phyloP scores from a whole-genome alignment of 2,888 invertebrate genomes.

The Ephialtes manifestator region DNA sequence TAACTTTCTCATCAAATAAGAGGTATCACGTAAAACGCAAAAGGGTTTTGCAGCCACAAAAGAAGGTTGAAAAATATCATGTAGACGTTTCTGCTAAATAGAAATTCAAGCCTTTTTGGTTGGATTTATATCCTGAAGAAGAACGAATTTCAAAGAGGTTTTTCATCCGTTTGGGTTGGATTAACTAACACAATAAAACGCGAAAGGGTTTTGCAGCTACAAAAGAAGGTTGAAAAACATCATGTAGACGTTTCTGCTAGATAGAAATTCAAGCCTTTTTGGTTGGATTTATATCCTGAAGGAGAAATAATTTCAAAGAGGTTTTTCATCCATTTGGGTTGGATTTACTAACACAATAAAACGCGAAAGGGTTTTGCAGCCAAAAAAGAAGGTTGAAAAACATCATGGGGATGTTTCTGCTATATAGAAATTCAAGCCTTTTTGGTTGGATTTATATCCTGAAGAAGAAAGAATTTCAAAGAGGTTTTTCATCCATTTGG shows the following conservation, averaged over 20 bases:
- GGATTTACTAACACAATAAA: neutral
- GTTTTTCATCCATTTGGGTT: no score
- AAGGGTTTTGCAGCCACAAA: neutral
- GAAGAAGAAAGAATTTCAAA: no score
- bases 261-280: neutral
- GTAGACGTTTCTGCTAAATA: neutral
- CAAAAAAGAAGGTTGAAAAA: neutral
- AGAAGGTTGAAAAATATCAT: neutral
- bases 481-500: no score
- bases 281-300: neutral
- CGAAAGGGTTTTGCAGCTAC: neutral
- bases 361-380: neutral
- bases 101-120: neutral
- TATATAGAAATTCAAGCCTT: neutral
- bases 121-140: neutral
- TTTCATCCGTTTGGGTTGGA: no score
- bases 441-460: neutral
- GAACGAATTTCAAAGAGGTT: no score
- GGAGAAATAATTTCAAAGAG: no score
- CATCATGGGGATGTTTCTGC: neutral
- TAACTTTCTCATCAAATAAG: slow-evolving; percentile 1
- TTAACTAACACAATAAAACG: neutral
- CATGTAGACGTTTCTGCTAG: neutral
- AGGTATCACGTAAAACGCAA: neutral
- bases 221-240: neutral